Percentiles rank a stretch among this genome's conserved stretches.
Conservation (phyloP, 1,140 invertebrate species). For the Cyclargus thomasi region DNA sequence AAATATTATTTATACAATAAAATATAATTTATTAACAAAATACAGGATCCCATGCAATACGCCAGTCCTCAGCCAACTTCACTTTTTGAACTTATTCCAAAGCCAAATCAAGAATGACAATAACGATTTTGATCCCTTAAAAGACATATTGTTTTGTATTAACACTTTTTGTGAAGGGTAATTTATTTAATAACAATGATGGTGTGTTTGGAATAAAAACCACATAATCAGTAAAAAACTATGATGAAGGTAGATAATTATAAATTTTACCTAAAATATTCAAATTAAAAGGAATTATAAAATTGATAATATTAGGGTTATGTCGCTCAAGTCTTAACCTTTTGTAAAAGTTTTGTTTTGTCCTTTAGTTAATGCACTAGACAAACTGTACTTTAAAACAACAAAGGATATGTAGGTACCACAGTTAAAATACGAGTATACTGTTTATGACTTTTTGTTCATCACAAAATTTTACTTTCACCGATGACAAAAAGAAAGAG, state of each 20-base stretch:
- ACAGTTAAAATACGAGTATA: neutral
- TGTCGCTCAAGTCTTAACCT: too few relatives aligned
- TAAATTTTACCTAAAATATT: too few relatives aligned
- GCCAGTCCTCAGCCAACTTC: too few relatives aligned
- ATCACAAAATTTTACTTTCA: neutral
- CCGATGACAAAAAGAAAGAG: slow-evolving; percentile 5
- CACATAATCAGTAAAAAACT: neutral
- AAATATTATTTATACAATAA: neutral
- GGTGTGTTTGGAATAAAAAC: neutral
- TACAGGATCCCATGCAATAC: neutral
- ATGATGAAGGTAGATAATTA: too few relatives aligned
- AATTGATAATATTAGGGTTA: too few relatives aligned
- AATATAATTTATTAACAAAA: neutral
- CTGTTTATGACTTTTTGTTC: neutral
- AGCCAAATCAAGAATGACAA: neutral
- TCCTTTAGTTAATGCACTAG: too few relatives aligned
- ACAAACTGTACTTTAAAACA: neutral
- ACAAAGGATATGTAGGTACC: neutral
- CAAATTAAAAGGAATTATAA: too few relatives aligned
- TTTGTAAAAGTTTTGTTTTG: too few relatives aligned
- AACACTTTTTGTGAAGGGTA: neutral
- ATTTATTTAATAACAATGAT: neutral
- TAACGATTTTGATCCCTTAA: slow-evolving; percentile 1
- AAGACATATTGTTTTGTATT: neutral
- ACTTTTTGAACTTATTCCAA: neutral